phyloP scores from a whole-genome alignment of 2,797 vertebrate species.

The Clarias laeviceps region DNA sequence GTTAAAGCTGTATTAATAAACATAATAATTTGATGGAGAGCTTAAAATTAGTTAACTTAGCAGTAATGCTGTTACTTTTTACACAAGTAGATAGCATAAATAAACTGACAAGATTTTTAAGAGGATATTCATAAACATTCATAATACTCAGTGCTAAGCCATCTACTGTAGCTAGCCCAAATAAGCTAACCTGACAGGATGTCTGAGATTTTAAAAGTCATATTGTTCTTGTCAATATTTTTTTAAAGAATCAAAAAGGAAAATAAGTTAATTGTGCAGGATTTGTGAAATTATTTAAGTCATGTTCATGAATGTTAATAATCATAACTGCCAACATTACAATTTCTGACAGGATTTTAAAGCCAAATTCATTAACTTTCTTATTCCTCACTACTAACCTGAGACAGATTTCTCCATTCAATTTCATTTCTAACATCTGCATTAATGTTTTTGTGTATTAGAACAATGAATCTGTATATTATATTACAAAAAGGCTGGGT shows the following conservation, averaged over 20 bases:
- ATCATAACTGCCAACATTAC: background rate
- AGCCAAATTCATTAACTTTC: background rate
- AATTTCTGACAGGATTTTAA: background rate
- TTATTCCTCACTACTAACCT: background rate
- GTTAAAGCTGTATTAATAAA: background rate
- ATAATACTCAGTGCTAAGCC: background rate
- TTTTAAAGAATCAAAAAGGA: background rate
- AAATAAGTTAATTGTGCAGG: background rate
- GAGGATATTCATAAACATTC: background rate
- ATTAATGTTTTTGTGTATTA: constrained; percentile 9
- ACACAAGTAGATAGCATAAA: background rate
- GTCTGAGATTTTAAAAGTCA: background rate
- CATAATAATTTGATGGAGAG: background rate
- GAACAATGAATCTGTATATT: background rate
- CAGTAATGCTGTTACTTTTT: background rate
- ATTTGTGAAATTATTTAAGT: background rate
- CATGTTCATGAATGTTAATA: background rate
- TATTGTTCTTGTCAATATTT: background rate
- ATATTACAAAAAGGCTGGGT: background rate
- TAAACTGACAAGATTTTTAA: background rate
- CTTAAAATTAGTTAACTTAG: background rate
- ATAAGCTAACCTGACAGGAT: background rate
- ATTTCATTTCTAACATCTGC: background rate
- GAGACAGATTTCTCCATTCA: background rate
- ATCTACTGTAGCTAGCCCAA: background rate